These are phyloP conservation scores for Oscheius sp. DNA, from an alignment of 2,888 invertebrate genomes.

Conservation along the genomic window DNA sequence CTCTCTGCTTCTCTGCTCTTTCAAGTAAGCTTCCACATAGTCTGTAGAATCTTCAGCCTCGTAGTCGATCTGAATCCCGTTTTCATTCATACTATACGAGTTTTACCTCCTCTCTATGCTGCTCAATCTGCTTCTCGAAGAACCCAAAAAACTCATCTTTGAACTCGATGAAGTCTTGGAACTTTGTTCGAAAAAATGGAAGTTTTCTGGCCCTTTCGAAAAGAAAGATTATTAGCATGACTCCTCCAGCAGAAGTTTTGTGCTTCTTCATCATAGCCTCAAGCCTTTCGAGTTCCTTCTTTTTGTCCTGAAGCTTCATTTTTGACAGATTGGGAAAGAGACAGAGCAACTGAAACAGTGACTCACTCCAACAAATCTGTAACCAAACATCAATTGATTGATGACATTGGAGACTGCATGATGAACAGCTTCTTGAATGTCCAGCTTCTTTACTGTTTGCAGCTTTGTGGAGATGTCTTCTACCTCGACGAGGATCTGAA, in stretches of 20 bases:
- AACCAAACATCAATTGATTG: conserved; percentile 51
- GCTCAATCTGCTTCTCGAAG: conserved; percentile 46
- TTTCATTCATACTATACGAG: neutral
- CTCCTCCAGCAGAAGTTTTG: neutral
- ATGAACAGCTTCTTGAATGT: conserved; percentile 34
- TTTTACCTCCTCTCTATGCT: conserved; percentile 41
- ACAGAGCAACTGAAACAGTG: no score
- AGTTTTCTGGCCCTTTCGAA: neutral
- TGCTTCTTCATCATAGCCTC: conserved; percentile 13
- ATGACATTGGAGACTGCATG: conserved; percentile 46
- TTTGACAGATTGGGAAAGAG: neutral
- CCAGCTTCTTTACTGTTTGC: neutral
- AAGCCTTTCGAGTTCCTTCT: conserved; percentile 13
- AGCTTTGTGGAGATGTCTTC: no score
- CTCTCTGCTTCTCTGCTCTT: conserved; percentile 42
- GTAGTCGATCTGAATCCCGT: conserved; percentile 36
- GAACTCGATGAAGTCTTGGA: conserved; percentile 41
- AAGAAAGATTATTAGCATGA: neutral
- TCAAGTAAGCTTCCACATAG: conserved; percentile 52
- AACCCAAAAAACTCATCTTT: conserved; percentile 50
- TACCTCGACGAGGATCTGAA: no score
- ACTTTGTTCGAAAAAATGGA: neutral
- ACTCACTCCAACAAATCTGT: conserved; percentile 41
- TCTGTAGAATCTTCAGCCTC: conserved; percentile 41
- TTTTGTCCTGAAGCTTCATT: neutral